Conservation (phyloP, 1,140 invertebrate genomes). For the Dinothrombium tinctorium region DNA sequence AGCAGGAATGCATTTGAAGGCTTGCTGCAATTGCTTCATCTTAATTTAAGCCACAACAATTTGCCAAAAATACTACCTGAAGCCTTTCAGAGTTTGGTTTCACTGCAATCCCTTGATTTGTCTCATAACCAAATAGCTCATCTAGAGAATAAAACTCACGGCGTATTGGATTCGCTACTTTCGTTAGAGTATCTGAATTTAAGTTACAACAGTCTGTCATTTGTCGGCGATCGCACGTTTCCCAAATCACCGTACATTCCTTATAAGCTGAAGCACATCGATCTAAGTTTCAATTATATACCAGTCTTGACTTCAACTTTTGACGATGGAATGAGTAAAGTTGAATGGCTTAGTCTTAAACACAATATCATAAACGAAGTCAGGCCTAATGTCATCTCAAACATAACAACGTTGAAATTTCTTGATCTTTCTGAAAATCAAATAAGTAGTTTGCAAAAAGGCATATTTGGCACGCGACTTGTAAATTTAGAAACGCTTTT, state of each 20-base stretch:
- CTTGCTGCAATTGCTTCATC: constrained; percentile 45
- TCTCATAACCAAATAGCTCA: constrained; percentile 49
- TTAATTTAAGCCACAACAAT: constrained; percentile 49
- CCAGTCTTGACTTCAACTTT: constrained; percentile 19
- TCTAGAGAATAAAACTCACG: constrained; percentile 66
- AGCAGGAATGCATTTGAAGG: constrained; percentile 45
- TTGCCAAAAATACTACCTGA: constrained; percentile 45
- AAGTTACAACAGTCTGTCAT: constrained; percentile 59
- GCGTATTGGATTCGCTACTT: constrained; percentile 55
- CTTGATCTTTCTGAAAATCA: constrained; percentile 37
- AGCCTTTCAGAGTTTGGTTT: constrained; percentile 36
- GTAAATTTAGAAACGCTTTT: too few relatives aligned
- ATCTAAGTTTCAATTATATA: constrained; percentile 35
- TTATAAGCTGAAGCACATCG: constrained; percentile 48
- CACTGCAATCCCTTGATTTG: constrained; percentile 30
- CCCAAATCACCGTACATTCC: constrained; percentile 60
- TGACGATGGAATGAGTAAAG: constrained; percentile 33
- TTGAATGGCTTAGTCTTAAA: constrained; percentile 37
- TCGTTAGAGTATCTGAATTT: constrained; percentile 54
- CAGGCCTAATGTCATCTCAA: constrained; percentile 31
- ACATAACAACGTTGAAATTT: constrained; percentile 31
- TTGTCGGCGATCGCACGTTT: constrained; percentile 55
- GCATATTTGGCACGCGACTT: background rate
- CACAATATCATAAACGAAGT: constrained; percentile 28
- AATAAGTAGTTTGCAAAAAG: constrained; percentile 15